Base-by-base conservation (phyloP, 2,797 vertebrate species). In the Vespertilio murinus region DNA sequence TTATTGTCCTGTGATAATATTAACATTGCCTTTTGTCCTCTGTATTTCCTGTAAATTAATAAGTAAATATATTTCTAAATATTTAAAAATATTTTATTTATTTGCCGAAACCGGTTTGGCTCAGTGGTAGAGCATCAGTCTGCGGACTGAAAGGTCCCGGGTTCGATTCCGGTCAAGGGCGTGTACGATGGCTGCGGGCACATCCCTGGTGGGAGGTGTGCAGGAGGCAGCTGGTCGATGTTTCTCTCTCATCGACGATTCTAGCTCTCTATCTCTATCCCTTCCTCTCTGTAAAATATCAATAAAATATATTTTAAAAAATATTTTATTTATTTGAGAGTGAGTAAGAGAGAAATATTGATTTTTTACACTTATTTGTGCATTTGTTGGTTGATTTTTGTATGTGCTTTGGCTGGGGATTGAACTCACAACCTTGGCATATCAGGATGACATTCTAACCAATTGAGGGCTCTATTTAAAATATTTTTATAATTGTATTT, bases 401-500 rank as follows among this genome's bases (percentile, higher is more conserved):
- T 65, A 65, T 65, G 30, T 65, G 61, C 8, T 16, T 30, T 65
- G 30, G n/a, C 30, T 65, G 61, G 30, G 16, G 14, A n/a, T 65
- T 17, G 30, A 64, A 65, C 61, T 25, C 16, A 17, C 61, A 33
- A n/a, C 61, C 14, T 65, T n/a, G 61, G 30, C 61, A 33, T 65
- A n/a, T 65, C 61, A 8, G 61, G 61, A 65, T n/a, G 30, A 65
- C 14, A 17, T n/a, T 65, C 30, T 61, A 64, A 64, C 61, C 13
- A 65, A 18, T 30, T n/a, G 30, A 65, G 30, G 42, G 16, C 56
- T 13, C 61, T 33, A 33, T 81, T 81, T 65, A n/a, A 75, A 78
- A 16, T 79, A 73, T 82, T 91, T 93, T 91, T 47, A 56, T 74
- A 83, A 64, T 49, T 81, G 28, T 85, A n/a, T 93, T 80, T 90